Evolutionary conservation across 2,888 invertebrate genomes (phyloP), one percentile per base, ranked within the genome.

Genomic region (Neelides folsomi): DNA sequence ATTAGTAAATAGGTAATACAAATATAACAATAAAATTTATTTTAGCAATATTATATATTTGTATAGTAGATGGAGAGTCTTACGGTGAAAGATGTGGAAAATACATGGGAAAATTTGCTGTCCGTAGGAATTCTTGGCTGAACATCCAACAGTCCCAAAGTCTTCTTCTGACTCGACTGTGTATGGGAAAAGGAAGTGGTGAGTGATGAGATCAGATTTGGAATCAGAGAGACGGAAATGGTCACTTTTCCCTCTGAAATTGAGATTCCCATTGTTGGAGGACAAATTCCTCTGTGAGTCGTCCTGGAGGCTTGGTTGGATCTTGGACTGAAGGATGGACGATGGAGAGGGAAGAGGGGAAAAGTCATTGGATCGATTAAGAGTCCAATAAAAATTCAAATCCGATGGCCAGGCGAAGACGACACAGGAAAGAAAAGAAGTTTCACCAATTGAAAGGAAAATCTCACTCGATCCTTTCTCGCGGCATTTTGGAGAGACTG

Each of bases 101-200:
- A 85, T 72, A 67, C 90, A 90, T 1, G 90, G 88, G 57, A 77
- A 77, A 58, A 78, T 75, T 71, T 89, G 89, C 62, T 82, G 78
- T 27, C 89, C 89, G 13, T 88, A 81, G 58, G 78, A 78, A 69
- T 89, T 89, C 69, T 80, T 81, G 4, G 87, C 87, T 87, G 87
- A 88, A 68, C 90, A 90, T 5, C 86, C 83, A 18, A 89, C 72
- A 65, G 86, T 86, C 55, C 87, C 87, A 61, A 86, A 77, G 67
- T 88, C 87, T 35, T 74, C 67, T 67, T 74, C 73, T 6, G 68
- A 67, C 44, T 69, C 68, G n/a, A 77, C 75, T 7, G 73, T 74
- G 67, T 79, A 79, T 58, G 75, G 74, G 58, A 83, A 73, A 18
- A 56, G 34, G 35, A 56, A 51, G 43, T 52, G 53, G 42, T 58